phyloP scores from a whole-genome alignment of 2,113 vertebrate species.

The Argyrosomus japonicus region DNA sequence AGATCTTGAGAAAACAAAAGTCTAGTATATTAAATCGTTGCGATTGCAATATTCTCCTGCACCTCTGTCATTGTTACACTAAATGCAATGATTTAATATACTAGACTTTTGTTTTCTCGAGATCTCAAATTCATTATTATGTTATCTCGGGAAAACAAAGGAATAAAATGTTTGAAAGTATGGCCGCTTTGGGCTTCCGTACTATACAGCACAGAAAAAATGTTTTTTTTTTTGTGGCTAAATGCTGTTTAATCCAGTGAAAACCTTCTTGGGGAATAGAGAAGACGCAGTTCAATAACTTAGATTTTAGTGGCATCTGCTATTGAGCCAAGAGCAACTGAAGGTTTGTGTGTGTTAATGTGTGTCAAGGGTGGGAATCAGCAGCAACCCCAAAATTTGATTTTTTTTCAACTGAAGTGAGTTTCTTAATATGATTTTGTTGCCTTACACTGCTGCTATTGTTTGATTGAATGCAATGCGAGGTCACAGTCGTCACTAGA shows the following conservation, averaged over 20 bases:
- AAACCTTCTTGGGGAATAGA: constrained; percentile 3
- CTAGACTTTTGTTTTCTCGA: too few species aligned
- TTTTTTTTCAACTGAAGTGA: background rate
- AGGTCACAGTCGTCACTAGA: background rate
- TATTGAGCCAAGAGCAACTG: constrained; percentile 1
- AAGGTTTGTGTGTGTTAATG: constrained; percentile 1
- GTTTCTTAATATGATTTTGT: background rate
- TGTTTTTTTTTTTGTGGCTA: background rate
- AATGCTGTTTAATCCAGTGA: constrained; percentile 18
- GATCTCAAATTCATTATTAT: too few species aligned
- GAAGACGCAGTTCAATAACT: background rate
- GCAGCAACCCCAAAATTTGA: background rate
- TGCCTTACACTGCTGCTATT: background rate
- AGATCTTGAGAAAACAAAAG: too few species aligned
- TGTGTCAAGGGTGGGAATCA: background rate
- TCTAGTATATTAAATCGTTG: too few species aligned
- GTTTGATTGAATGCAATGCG: background rate
- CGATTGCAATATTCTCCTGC: too few species aligned
- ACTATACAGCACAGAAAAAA: background rate
- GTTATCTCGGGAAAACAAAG: too few species aligned
- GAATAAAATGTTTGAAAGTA: too few species aligned
- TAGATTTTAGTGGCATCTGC: background rate
- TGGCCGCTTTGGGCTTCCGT: too few species aligned
- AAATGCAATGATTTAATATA: too few species aligned
- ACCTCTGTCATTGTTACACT: too few species aligned